A percentile compares a stretch with the other conserved stretches of the same genome.
Evolutionary conservation across 2,888 invertebrate species (phyloP).

Genomic region (Cryptosula pallasiana): DNA sequence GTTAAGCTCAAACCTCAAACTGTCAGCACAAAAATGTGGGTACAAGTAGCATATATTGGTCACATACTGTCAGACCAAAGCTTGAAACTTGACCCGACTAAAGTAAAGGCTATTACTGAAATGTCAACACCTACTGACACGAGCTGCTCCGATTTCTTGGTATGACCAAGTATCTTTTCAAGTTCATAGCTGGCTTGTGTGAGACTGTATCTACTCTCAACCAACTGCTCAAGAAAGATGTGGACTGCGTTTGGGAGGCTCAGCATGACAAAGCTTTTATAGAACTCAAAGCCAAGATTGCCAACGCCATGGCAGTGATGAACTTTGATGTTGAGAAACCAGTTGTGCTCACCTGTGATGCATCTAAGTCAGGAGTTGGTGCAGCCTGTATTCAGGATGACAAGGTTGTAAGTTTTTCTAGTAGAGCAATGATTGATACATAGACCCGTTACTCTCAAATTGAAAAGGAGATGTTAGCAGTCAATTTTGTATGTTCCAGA

Average conservation of each 20-base stretch:
- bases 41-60: neutral
- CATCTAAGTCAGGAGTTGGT: neutral
- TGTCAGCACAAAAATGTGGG: neutral
- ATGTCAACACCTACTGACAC: neutral
- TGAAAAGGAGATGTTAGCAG: conserved; percentile 32
- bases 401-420: conserved; percentile 25
- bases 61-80: neutral
- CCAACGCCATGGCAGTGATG: neutral
- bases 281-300: neutral
- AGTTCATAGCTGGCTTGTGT: neutral
- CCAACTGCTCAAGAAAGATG: neutral
- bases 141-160: neutral
- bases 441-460: conserved; percentile 32
- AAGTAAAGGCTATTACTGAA: neutral
- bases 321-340: neutral
- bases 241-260: neutral
- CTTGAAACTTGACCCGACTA: neutral
- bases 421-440: conserved; percentile 29
- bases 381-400: neutral
- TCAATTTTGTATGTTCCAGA: conserved; percentile 30
- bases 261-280: neutral
- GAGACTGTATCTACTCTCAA: neutral
- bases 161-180: neutral
- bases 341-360: neutral
- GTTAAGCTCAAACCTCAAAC: neutral